phyloP scores from a whole-genome alignment of 1,140 invertebrate species.

The Brachionus manjavacas region DNA sequence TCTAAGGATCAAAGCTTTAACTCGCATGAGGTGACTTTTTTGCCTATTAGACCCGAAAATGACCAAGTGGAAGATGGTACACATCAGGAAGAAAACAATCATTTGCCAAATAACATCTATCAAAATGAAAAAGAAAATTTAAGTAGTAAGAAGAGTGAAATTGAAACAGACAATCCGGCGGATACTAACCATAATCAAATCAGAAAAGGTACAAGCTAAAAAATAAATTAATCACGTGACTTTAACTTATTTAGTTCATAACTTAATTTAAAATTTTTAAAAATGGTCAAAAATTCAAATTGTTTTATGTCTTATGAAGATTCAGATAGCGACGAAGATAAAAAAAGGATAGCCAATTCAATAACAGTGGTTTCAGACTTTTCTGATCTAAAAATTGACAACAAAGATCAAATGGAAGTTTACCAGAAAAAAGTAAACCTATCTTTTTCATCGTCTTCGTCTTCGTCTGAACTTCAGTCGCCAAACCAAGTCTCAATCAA shows the following conservation, averaged over 20 bases:
- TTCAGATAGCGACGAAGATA: neutral
- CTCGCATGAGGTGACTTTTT: neutral
- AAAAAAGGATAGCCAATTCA: neutral
- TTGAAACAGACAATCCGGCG: neutral
- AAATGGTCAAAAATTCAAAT: conserved; percentile 13
- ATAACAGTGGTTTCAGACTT: neutral
- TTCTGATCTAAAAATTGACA: neutral
- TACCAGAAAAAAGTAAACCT: neutral
- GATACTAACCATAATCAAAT: neutral
- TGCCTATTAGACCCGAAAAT: neutral
- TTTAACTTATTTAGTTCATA: neutral
- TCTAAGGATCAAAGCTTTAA: neutral
- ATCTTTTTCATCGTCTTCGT: neutral
- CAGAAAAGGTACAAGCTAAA: neutral
- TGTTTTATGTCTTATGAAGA: neutral
- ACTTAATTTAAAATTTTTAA: neutral
- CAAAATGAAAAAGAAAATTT: neutral
- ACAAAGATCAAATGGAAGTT: neutral
- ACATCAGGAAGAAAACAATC: neutral
- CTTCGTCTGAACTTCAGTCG: neutral
- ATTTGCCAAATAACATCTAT: neutral
- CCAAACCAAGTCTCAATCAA: neutral
- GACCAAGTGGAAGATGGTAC: neutral
- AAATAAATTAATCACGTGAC: neutral
- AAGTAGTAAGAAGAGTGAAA: neutral